phyloP scores from a whole-genome alignment of 2,113 vertebrate species.

The Tachysurus vachellii region DNA sequence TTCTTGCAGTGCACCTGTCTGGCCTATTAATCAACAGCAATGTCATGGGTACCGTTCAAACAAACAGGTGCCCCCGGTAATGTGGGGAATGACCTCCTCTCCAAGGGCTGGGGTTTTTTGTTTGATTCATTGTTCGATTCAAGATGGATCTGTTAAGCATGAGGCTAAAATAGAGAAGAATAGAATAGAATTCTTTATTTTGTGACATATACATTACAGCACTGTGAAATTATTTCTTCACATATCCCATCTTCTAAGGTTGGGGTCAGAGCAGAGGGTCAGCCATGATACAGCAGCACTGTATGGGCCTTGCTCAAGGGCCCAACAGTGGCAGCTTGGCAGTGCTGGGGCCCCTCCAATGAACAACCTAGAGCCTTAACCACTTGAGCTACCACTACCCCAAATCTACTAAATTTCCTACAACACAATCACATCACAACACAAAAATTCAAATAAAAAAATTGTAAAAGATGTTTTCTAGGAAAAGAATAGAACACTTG shows the following conservation, averaged over 20 bases:
- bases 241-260: too few relatives aligned
- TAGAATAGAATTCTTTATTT: too few relatives aligned
- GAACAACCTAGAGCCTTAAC: too few relatives aligned
- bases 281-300: too few relatives aligned
- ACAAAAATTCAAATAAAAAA: not conserved
- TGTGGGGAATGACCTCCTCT: conserved; percentile 30
- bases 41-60: conserved; percentile 9
- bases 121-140: not conserved
- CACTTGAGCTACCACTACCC: too few relatives aligned
- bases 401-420: not conserved
- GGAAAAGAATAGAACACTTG: not conserved
- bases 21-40: conserved; percentile 53
- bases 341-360: too few relatives aligned
- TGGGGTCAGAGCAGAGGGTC: too few relatives aligned
- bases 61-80: conserved; percentile 26
- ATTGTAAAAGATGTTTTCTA: not conserved
- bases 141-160: not conserved
- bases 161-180: not conserved
- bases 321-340: too few relatives aligned
- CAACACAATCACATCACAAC: not conserved
- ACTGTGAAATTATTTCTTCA: too few relatives aligned
- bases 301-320: too few relatives aligned
- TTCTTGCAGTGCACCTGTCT: conserved; percentile 41
- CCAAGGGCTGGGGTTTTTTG: not conserved
- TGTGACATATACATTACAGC: too few relatives aligned